Percentiles rank a stretch among this genome's conserved stretches.
phyloP scores from a whole-genome alignment of 2,113 vertebrate species.

The Megaleporinus macrocephalus region DNA sequence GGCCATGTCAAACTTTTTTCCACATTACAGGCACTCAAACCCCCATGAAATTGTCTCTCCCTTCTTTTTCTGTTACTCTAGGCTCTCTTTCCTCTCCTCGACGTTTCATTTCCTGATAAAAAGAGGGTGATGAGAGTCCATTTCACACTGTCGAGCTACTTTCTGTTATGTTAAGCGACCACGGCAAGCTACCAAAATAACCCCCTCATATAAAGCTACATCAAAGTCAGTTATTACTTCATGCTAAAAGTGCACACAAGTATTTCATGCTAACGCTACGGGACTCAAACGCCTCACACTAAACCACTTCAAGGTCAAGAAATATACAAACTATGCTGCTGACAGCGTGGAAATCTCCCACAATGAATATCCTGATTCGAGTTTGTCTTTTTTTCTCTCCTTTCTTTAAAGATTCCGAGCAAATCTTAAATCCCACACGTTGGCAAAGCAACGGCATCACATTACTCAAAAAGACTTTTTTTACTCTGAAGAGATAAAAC shows the following conservation, averaged over 20 bases:
- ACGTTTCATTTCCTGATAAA: slow-evolving; percentile 46
- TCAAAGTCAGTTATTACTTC: slow-evolving; percentile 26
- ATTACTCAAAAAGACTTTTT: no score
- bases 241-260: slow-evolving; percentile 28
- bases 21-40: slow-evolving; percentile 53
- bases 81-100: slow-evolving; percentile 4
- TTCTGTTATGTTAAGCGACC: slow-evolving; percentile 42
- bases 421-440: neutral
- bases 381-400: neutral
- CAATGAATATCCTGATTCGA: neutral
- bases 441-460: no score
- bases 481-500: no score
- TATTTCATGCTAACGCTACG: neutral
- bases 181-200: slow-evolving; percentile 28
- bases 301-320: slow-evolving; percentile 35
- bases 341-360: neutral
- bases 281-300: neutral
- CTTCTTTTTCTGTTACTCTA: slow-evolving; percentile 6
- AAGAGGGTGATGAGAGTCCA: slow-evolving; percentile 30
- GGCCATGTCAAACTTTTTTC: slow-evolving; percentile 54
- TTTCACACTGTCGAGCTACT: slow-evolving; percentile 34
- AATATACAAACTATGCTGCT: slow-evolving; percentile 13
- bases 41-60: slow-evolving; percentile 43
- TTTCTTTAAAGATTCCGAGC: neutral
- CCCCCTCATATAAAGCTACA: slow-evolving; percentile 10